Evolutionary conservation across 2,888 invertebrate species (phyloP).

Genomic region (Philonicus albiceps): DNA sequence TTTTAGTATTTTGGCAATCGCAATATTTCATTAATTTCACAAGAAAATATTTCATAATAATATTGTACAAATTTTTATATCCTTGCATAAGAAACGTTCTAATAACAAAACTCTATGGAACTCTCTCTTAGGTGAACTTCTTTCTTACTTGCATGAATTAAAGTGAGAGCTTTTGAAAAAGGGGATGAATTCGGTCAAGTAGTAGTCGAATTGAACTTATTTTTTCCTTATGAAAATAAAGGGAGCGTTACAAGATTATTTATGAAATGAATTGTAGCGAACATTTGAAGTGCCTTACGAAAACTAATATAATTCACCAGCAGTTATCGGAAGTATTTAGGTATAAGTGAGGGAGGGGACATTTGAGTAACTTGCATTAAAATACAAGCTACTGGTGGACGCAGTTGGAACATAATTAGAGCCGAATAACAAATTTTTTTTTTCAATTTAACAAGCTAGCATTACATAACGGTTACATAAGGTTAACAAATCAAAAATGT

Average conservation of each 20-base stretch:
- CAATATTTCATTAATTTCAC: background rate
- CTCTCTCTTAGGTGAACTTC: background rate
- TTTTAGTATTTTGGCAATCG: background rate
- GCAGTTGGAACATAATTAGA: background rate
- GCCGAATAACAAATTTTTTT: background rate
- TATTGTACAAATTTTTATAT: slow-evolving; percentile 28
- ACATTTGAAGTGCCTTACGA: slow-evolving; percentile 22
- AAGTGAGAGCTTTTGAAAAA: background rate
- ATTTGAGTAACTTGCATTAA: background rate
- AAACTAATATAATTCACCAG: slow-evolving; percentile 9
- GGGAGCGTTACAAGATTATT: background rate
- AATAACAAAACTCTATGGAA: background rate
- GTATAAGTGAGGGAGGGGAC: background rate
- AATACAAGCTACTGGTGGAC: background rate
- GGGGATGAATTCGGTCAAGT: background rate
- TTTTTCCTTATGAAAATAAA: background rate
- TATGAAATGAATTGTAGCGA: slow-evolving; percentile 6
- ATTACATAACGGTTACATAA: slow-evolving; percentile 1
- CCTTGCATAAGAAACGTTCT: background rate
- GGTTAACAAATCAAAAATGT: background rate
- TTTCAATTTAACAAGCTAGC: background rate
- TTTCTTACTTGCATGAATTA: background rate
- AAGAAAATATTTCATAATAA: slow-evolving; percentile 9
- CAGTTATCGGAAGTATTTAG: background rate
- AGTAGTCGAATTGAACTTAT: background rate